These are phyloP conservation scores for Uria lomvia DNA, from an alignment of 2,113 vertebrate species.

Conservation along the genomic window DNA sequence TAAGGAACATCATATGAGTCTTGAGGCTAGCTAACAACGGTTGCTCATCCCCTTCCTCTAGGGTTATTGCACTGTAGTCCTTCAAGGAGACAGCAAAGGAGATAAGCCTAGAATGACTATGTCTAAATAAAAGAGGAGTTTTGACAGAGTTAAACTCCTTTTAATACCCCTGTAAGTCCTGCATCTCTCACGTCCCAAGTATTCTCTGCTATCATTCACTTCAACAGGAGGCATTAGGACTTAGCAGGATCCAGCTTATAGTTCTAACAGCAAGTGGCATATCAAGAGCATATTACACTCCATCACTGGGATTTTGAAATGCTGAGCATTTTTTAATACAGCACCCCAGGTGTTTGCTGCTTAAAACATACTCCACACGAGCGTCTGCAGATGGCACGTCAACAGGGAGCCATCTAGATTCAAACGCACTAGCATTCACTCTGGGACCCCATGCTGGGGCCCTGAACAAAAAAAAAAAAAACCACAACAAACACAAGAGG, in stretches of 20 bases:
- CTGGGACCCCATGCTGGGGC: not conserved
- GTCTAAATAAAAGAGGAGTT: not conserved
- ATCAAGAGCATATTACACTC: slow-evolving; percentile 46
- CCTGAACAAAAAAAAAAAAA: not conserved
- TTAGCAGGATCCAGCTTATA: slow-evolving; percentile 43
- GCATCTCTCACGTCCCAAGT: not conserved
- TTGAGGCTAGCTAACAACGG: not conserved
- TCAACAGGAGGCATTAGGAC: slow-evolving; percentile 31
- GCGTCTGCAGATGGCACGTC: slow-evolving; percentile 57
- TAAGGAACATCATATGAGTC: not conserved
- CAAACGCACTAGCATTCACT: slow-evolving; percentile 25
- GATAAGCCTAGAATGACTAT: not conserved
- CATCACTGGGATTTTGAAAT: slow-evolving; percentile 52
- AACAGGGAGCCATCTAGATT: slow-evolving; percentile 47
- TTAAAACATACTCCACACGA: slow-evolving; percentile 58
- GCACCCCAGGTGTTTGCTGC: slow-evolving; percentile 56
- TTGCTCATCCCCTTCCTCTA: not conserved
- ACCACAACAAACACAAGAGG: not conserved
- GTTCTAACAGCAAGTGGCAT: slow-evolving; percentile 44
- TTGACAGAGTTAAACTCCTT: not conserved
- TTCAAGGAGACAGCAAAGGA: slow-evolving; percentile 1
- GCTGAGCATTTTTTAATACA: slow-evolving; percentile 65
- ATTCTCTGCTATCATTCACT: slow-evolving; percentile 24
- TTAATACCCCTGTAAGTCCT: slow-evolving; percentile 15
- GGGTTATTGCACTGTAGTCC: not conserved